These are phyloP conservation scores for Acanthacorydalis orientalis DNA, from an alignment of 2,888 invertebrate species.

Conservation along the genomic window DNA sequence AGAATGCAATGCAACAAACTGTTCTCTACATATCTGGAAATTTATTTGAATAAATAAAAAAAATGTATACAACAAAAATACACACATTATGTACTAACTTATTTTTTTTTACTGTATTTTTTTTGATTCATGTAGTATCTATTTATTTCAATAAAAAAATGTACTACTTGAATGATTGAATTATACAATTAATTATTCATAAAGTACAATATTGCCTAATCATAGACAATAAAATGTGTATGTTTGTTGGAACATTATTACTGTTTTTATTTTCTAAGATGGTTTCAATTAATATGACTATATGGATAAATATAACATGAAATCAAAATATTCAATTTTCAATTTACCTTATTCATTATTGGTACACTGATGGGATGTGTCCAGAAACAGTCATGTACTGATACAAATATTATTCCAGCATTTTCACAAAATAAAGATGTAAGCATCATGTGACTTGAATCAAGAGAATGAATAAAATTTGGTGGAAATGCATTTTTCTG, in stretches of 20 bases:
- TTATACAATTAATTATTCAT: no score
- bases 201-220: no score
- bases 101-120: no score
- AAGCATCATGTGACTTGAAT: slow-evolving; percentile 99
- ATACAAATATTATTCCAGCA: slow-evolving; percentile 74
- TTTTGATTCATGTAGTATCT: no score
- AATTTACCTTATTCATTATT: slow-evolving; percentile 66
- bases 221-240: no score
- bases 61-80: no score
- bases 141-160: no score
- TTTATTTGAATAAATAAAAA: slow-evolving; percentile 9
- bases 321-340: background rate
- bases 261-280: no score
- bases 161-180: no score
- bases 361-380: slow-evolving; percentile 84
- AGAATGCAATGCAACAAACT: slow-evolving; percentile 91
- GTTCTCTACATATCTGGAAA: slow-evolving; percentile 80
- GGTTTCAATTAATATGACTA: background rate
- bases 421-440: slow-evolving; percentile 80
- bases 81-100: no score
- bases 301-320: background rate
- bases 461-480: slow-evolving; percentile 96
- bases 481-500: slow-evolving; percentile 97
- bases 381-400: slow-evolving; percentile 99
- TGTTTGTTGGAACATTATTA: no score